Conservation (phyloP, 2,888 invertebrate genomes). For the Ennomos quercinarius region DNA sequence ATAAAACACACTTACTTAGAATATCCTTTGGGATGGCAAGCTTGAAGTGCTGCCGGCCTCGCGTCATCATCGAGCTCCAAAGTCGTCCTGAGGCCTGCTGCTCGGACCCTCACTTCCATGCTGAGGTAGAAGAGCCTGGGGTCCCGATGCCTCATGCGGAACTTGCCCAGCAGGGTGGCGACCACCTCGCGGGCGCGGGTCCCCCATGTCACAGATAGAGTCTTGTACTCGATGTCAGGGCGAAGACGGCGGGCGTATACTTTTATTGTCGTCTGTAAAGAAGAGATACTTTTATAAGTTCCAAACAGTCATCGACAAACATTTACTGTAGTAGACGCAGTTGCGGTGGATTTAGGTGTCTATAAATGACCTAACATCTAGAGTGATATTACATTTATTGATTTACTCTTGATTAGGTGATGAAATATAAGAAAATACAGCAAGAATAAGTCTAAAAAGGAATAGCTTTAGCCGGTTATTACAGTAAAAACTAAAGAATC, state of each 20-base stretch:
- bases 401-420: too few species aligned
- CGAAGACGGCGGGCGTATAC: slow-evolving; percentile 95
- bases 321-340: too few species aligned
- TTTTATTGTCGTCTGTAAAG: slow-evolving; percentile 93
- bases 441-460: background rate
- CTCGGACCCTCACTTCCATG: slow-evolving; percentile 96
- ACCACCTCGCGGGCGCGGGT: slow-evolving; percentile 96
- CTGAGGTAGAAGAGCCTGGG: slow-evolving; percentile 96
- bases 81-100: slow-evolving; percentile 92
- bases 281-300: slow-evolving; percentile 24
- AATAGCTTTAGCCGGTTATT: background rate
- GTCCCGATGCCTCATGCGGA: slow-evolving; percentile 96
- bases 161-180: slow-evolving; percentile 93
- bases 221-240: slow-evolving; percentile 98
- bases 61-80: slow-evolving; percentile 95
- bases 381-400: too few species aligned
- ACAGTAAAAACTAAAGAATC: slow-evolving; percentile 1
- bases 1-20: slow-evolving; percentile 88
- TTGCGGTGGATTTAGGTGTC: too few species aligned
- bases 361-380: too few species aligned
- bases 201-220: slow-evolving; percentile 94
- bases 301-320: background rate
- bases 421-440: too few species aligned
- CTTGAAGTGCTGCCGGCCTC: slow-evolving; percentile 95
- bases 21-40: slow-evolving; percentile 97